phyloP scores from a whole-genome alignment of 2,797 vertebrate species.

The Jordanella pulchra region DNA sequence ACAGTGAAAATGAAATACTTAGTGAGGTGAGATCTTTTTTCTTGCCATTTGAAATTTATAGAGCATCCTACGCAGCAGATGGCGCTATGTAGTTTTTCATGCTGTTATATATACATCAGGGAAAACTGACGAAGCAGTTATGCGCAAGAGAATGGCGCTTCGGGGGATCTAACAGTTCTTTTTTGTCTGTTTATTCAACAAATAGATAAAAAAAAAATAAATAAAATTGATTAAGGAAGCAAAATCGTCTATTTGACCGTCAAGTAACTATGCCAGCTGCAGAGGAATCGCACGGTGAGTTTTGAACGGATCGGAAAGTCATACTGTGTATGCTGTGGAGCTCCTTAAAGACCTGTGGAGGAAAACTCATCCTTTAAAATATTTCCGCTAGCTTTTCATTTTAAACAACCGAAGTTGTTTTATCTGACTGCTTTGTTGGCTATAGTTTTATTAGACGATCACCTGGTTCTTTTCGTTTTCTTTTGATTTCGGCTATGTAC shows the following conservation, averaged over 20 bases:
- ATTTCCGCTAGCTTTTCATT: background rate
- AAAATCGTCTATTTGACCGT: background rate
- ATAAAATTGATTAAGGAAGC: background rate
- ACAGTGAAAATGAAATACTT: background rate
- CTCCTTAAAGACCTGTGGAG: no score
- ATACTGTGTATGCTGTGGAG: background rate
- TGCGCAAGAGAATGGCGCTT: background rate
- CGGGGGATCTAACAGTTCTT: background rate
- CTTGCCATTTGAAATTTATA: no score
- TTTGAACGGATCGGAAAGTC: background rate
- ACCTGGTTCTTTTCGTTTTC: background rate
- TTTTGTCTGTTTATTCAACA: background rate
- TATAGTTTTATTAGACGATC: background rate
- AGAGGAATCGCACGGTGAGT: conserved; percentile 63
- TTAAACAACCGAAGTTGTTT: background rate
- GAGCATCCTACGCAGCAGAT: conserved; percentile 9
- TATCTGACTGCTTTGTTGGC: background rate
- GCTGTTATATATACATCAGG: no score
- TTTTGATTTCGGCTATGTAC: background rate
- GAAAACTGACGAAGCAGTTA: background rate
- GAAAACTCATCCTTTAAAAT: background rate
- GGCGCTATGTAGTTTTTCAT: conserved; percentile 9
- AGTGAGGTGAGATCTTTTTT: background rate
- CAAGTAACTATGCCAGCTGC: conserved; percentile 64
- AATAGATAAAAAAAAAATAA: background rate